Evolutionary conservation across 2,113 vertebrate species (phyloP).

Genomic region (Sphyrna mokarran): DNA sequence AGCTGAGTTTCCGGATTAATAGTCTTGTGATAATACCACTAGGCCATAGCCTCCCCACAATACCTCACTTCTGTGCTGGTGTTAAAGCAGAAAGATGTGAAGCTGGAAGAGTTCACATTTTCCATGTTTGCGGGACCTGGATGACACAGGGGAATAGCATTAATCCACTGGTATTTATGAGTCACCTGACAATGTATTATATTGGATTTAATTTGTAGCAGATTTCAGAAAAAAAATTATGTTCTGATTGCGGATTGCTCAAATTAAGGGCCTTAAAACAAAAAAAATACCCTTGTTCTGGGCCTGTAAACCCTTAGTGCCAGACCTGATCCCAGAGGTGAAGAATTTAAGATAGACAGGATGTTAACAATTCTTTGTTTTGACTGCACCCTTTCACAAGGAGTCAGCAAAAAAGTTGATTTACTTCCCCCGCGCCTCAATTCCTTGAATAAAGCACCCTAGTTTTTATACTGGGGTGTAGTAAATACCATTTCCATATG

Average conservation of each 20-base stretch:
- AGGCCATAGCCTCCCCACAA: neutral
- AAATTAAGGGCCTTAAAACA: neutral
- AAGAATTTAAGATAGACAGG: neutral
- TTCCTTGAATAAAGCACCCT: neutral
- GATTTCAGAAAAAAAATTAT: neutral
- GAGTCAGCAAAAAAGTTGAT: neutral
- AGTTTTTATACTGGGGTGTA: neutral
- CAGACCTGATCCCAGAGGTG: neutral
- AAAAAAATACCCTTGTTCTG: neutral
- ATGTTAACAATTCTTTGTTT: neutral
- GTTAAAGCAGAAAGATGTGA: neutral
- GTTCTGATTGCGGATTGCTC: neutral
- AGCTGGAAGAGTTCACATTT: neutral
- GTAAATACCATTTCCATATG: neutral
- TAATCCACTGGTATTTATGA: neutral
- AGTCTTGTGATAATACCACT: too few relatives aligned
- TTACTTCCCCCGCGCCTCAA: neutral
- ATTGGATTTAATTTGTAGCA: neutral
- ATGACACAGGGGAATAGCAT: neutral
- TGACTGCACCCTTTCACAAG: neutral
- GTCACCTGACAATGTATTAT: neutral
- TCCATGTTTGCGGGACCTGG: neutral
- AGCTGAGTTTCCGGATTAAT: too few relatives aligned
- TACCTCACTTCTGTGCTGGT: neutral
- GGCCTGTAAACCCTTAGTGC: neutral